phyloP scores from a whole-genome alignment of 2,888 invertebrate genomes.

The Oscheius sp. region DNA sequence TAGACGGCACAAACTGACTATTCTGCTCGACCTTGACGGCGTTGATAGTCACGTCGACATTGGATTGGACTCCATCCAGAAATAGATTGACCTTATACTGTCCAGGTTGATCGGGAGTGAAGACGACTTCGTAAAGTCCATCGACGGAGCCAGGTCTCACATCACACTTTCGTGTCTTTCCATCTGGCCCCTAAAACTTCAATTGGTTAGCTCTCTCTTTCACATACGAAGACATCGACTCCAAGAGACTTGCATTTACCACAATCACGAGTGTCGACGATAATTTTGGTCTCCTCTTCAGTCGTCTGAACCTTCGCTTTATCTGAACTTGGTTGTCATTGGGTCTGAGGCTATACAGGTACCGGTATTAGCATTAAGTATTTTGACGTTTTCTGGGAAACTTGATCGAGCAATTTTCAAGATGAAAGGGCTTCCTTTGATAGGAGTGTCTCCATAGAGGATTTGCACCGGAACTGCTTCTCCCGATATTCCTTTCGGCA shows the following conservation, averaged over 20 bases:
- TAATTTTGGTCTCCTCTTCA: slow-evolving; percentile 45
- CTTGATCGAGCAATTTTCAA: slow-evolving; percentile 5
- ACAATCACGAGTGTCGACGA: slow-evolving; percentile 53
- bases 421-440: slow-evolving; percentile 40
- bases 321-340: not conserved
- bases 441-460: slow-evolving; percentile 50
- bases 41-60: slow-evolving; percentile 2
- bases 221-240: slow-evolving; percentile 49
- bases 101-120: slow-evolving; percentile 42
- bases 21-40: slow-evolving; percentile 1
- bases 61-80: slow-evolving; percentile 41
- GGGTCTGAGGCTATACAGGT: too few species aligned
- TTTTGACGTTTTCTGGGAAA: slow-evolving; percentile 24
- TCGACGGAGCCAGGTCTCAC: slow-evolving; percentile 32
- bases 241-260: slow-evolving; percentile 48
- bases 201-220: not conserved
- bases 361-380: not conserved
- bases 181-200: slow-evolving; percentile 54
- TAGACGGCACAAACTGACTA: not conserved
- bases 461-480: slow-evolving; percentile 46
- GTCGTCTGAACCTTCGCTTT: not conserved
- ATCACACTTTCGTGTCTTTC: slow-evolving; percentile 42
- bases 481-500: slow-evolving; percentile 45
- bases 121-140: slow-evolving; percentile 45
- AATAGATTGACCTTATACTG: slow-evolving; percentile 37